A percentile compares a stretch with the other conserved stretches of the same genome.
Conservation (phyloP, 2,113 vertebrate species). For the Anthoscopus minutus region DNA sequence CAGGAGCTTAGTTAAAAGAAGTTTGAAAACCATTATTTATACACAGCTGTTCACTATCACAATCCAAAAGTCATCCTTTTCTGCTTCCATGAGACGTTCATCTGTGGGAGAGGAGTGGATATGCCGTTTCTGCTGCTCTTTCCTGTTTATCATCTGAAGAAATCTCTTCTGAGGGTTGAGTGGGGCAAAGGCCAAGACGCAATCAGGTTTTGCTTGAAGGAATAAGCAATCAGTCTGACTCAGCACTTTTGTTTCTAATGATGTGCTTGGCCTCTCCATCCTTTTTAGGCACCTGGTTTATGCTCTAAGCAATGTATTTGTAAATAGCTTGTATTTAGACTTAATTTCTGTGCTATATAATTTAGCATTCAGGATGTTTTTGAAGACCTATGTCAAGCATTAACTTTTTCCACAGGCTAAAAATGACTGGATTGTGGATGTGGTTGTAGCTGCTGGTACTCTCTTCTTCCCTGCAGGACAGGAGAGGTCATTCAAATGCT, state of each 20-base stretch:
- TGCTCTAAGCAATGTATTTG: not conserved
- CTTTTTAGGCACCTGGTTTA: not conserved
- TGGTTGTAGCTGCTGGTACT: not conserved
- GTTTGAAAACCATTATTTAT: not conserved
- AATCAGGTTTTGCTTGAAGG: not conserved
- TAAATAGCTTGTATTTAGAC: not conserved
- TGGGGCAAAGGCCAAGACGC: not conserved
- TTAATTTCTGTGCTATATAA: not conserved
- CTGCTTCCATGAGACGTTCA: fast-evolving
- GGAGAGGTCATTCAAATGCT: not conserved
- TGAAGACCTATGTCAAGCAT: not conserved
- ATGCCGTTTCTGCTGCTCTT: not conserved
- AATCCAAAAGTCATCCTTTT: not conserved
- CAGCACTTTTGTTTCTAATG: not conserved
- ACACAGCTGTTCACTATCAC: not conserved
- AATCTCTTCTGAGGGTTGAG: not conserved
- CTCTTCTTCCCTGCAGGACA: not conserved
- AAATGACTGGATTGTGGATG: not conserved
- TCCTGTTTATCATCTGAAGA: not conserved
- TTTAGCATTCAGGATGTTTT: not conserved
- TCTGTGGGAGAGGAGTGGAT: not conserved
- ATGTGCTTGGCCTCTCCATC: not conserved
- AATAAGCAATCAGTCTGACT: not conserved
- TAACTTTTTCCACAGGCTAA: not conserved
- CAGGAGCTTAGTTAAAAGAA: not conserved